A percentile compares a stretch with the other conserved stretches of the same genome.
Conservation (phyloP, 1,140 invertebrate genomes). For the Leptinotarsa texana region DNA sequence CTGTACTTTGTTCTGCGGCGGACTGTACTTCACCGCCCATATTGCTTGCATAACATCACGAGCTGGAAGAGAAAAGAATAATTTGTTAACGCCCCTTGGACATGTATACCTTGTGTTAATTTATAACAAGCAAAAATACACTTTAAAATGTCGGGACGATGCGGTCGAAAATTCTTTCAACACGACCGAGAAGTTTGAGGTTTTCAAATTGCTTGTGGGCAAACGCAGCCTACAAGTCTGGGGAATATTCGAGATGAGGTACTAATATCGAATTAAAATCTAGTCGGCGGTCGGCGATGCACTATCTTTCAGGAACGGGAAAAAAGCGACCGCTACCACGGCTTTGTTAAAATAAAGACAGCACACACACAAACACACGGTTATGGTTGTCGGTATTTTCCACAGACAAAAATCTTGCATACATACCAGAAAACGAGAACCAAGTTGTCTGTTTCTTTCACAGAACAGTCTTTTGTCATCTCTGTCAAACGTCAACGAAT, state of each 20-base stretch:
- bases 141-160: slow-evolving; percentile 37
- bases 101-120: slow-evolving; percentile 55
- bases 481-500: too few species aligned
- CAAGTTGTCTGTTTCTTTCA: too few species aligned
- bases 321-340: slow-evolving; percentile 1
- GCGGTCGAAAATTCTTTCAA: slow-evolving; percentile 9
- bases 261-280: slow-evolving; percentile 29
- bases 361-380: too few species aligned
- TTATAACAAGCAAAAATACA: slow-evolving; percentile 52
- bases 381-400: too few species aligned
- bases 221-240: slow-evolving; percentile 43
- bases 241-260: slow-evolving; percentile 20
- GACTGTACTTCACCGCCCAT: slow-evolving; percentile 52
- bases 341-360: not conserved
- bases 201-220: slow-evolving; percentile 50
- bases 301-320: slow-evolving; percentile 18
- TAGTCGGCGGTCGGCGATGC: not conserved
- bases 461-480: too few species aligned
- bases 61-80: slow-evolving; percentile 56
- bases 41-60: slow-evolving; percentile 56
- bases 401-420: too few species aligned
- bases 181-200: slow-evolving; percentile 30
- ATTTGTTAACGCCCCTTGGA: slow-evolving; percentile 55
- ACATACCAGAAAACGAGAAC: too few species aligned
- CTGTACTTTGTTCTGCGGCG: slow-evolving; percentile 19